A percentile compares a stretch with the other conserved stretches of the same genome.
Conservation (phyloP, 2,797 vertebrate species). For the Limnodromus scolopaceus region DNA sequence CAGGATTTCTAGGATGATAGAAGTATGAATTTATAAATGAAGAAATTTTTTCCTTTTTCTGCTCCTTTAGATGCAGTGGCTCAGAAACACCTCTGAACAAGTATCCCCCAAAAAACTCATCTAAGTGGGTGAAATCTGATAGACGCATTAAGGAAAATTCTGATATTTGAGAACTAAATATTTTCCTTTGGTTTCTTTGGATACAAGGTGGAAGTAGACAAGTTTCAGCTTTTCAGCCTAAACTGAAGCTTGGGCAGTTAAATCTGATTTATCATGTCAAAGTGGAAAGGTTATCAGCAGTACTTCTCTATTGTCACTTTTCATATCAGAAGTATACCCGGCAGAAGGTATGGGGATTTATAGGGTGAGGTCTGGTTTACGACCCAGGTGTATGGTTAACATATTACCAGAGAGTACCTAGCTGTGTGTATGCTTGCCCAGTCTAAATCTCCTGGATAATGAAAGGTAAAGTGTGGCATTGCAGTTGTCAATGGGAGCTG, state of each 20-base stretch:
- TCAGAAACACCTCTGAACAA: background rate
- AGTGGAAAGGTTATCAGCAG: background rate
- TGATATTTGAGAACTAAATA: background rate
- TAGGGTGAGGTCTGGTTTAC: background rate
- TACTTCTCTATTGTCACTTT: background rate
- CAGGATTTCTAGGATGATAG: background rate
- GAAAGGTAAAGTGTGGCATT: background rate
- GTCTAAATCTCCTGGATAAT: background rate
- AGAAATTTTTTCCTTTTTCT: background rate
- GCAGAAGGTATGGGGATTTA: background rate
- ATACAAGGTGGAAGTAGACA: background rate
- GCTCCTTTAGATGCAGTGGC: background rate
- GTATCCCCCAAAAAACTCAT: background rate
- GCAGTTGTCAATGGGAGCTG: background rate
- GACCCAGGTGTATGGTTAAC: background rate
- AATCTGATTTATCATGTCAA: background rate
- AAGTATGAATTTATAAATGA: background rate
- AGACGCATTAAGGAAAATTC: background rate
- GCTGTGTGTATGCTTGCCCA: background rate
- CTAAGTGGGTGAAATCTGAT: background rate
- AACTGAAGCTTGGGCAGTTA: background rate
- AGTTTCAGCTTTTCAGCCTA: background rate
- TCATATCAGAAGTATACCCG: background rate
- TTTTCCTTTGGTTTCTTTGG: background rate
- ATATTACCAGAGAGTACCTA: background rate